phyloP scores from a whole-genome alignment of 2,797 vertebrate species.

The Eospalax fontanierii region DNA sequence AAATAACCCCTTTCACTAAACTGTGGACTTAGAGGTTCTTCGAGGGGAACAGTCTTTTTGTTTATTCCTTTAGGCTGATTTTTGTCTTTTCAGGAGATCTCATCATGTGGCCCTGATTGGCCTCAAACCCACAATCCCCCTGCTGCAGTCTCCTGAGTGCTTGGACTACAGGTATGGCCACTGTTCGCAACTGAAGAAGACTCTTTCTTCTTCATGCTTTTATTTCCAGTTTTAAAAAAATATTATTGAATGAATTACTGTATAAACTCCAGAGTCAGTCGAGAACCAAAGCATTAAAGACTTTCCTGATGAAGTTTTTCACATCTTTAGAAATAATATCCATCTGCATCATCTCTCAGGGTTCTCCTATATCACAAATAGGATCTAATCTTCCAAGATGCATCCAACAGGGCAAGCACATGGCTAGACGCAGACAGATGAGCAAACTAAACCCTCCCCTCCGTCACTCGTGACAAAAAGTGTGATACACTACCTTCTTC shows the following conservation, averaged over 20 bases:
- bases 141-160: too few species aligned
- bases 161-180: neutral
- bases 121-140: neutral
- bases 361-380: neutral
- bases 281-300: neutral
- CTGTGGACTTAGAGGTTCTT: neutral
- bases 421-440: neutral
- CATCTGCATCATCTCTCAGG: neutral
- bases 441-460: neutral
- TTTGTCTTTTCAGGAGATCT: neutral
- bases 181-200: neutral
- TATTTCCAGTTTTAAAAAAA: neutral
- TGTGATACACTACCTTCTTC: neutral
- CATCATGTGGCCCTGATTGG: neutral
- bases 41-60: neutral
- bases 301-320: neutral
- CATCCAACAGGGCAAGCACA: neutral
- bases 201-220: neutral
- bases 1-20: neutral
- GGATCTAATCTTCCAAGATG: slow-evolving; percentile 12
- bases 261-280: neutral
- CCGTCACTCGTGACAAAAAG: neutral
- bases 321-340: neutral
- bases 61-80: neutral
- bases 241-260: neutral